Evolutionary conservation across 2,888 invertebrate species (phyloP).

Genomic region (Neoascia interrupta): DNA sequence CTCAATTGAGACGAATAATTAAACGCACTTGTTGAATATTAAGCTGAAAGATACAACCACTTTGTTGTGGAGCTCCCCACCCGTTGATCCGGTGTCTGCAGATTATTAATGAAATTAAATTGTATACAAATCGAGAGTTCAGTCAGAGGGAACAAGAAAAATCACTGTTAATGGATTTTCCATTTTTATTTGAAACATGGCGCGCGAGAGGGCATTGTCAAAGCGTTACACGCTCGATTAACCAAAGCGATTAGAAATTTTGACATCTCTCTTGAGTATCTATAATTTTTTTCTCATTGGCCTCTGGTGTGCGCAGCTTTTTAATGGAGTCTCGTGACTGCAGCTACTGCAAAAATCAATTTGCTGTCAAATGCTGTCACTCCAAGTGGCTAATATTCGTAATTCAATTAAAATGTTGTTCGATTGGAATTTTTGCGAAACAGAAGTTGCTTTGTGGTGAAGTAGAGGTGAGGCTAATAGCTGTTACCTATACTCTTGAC

Average conservation of each 20-base stretch:
- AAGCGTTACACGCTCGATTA: constrained; percentile 62
- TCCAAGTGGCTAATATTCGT: constrained; percentile 32
- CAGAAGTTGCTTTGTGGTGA: constrained; percentile 18
- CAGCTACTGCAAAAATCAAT: constrained; percentile 58
- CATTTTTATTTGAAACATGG: constrained; percentile 44
- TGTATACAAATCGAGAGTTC: constrained; percentile 36
- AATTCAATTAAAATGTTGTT: constrained; percentile 62
- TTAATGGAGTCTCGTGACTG: constrained; percentile 58
- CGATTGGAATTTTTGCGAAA: constrained; percentile 4
- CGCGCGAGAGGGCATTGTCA: constrained; percentile 63
- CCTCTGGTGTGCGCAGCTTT: constrained; percentile 10
- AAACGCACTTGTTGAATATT: constrained; percentile 55
- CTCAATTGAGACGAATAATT: constrained; percentile 57
- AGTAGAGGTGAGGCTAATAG: too few species aligned
- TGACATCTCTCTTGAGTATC: constrained; percentile 44
- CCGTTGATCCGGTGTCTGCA: constrained; percentile 32
- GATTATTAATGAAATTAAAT: constrained; percentile 69
- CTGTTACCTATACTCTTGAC: too few species aligned
- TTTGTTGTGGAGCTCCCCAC: constrained; percentile 39
- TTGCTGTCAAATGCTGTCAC: constrained; percentile 52
- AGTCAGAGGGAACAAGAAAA: neutral
- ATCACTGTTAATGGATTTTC: constrained; percentile 62
- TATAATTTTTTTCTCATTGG: constrained; percentile 34
- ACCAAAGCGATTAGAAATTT: constrained; percentile 53
- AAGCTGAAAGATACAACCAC: constrained; percentile 19